Base-by-base conservation (phyloP, 2,888 invertebrate species). In the Eupithecia abbreviata region DNA sequence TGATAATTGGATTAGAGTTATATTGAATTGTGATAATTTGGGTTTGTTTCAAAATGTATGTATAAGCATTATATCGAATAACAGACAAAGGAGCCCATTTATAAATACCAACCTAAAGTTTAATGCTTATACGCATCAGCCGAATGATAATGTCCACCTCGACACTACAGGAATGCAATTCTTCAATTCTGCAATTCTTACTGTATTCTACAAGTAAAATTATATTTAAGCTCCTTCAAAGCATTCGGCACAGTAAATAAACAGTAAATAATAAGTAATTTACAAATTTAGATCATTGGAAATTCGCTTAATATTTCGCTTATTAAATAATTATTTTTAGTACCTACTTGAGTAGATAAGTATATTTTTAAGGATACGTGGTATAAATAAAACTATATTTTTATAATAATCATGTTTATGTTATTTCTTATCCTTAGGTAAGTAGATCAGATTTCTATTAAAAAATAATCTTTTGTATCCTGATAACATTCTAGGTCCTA, bases 21-120 rank as follows among this genome's bases (percentile, higher is more conserved):
- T 13, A 67, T 67, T n/a, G 41, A n/a, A 68, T 45, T 68, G 67
- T 68, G 67, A 68, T 68, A 67, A 43, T 43, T 43, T 68, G 15
- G 1, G 67, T 13, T 30, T 62, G 12, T 62, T 62, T 62, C 18
- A 62, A 62, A 30, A 10, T 30, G 3, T 30, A 10, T 30, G 3
- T 30, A 62, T 30, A 10, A 0, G 58, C 5, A 18, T 18, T 58
- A 3, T 5, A 3, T n/a, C 3, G 9, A 10, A 18, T 18, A 58
- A 30, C 4, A 10, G 18, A 58, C 3, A 12, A 18, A 1, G 9
- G 3, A 58, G n/a, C 18, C 62, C 18, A 18, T 18, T 58, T 58
- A n/a, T 55, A 55, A 55, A 9, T 9, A 58, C n/a, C 18, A 30
- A 30, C 30, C 1, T 30, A 30, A 30, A 62, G 10, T 62, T 12